Conservation (phyloP, 2,888 invertebrate genomes). For the Cremastinae sp. region DNA sequence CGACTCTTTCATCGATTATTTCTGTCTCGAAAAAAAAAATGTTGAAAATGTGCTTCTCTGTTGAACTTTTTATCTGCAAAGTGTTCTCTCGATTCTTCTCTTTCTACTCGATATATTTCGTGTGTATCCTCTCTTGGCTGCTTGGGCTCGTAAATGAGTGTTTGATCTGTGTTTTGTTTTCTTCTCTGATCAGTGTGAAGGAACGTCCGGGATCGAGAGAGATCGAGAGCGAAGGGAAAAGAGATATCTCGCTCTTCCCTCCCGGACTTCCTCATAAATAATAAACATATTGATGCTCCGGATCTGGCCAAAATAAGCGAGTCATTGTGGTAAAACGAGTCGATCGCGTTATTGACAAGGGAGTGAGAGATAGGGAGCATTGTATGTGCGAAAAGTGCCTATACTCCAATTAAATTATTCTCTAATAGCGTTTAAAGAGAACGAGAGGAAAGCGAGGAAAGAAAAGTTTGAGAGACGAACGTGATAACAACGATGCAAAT, state of each 20-base stretch:
- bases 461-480: slow-evolving; percentile 52
- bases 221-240: slow-evolving; percentile 9
- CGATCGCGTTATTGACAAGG: slow-evolving; percentile 28
- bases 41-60: slow-evolving; percentile 35
- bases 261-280: slow-evolving; percentile 31
- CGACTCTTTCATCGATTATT: not conserved
- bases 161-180: slow-evolving; percentile 53
- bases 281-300: slow-evolving; percentile 46
- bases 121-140: slow-evolving; percentile 58
- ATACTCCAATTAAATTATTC: slow-evolving; percentile 66
- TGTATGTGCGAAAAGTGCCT: slow-evolving; percentile 71
- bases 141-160: slow-evolving; percentile 49
- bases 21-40: slow-evolving; percentile 13
- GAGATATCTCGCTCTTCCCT: slow-evolving; percentile 12
- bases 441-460: slow-evolving; percentile 32
- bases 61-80: slow-evolving; percentile 40
- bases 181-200: slow-evolving; percentile 49
- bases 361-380: slow-evolving; percentile 55
- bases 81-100: slow-evolving; percentile 61
- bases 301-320: slow-evolving; percentile 37
- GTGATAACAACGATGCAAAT: slow-evolving; percentile 37
- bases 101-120: slow-evolving; percentile 59
- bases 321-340: slow-evolving; percentile 39
- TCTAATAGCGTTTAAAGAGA: slow-evolving; percentile 55
- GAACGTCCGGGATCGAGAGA: slow-evolving; percentile 31